Evolutionary conservation across 2,797 vertebrate species (phyloP).

Genomic region (Poeciliopsis infans): DNA sequence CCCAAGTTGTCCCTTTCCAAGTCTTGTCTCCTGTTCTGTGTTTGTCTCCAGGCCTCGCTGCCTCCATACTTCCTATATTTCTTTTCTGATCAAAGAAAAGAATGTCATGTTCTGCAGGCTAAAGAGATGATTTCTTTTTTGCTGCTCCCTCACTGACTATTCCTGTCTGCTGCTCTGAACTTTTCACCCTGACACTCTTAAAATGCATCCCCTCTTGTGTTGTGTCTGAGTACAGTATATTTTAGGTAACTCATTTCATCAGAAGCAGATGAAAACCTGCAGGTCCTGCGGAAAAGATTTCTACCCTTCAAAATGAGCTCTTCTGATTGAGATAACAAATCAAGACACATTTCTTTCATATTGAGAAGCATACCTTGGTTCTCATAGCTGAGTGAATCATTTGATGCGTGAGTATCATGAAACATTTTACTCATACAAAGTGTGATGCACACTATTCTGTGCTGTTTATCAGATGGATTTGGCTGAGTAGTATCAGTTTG

Average conservation of each 20-base stretch:
- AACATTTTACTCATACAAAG: slow-evolving; percentile 57
- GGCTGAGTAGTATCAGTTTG: slow-evolving; percentile 26
- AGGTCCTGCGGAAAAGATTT: slow-evolving; percentile 38
- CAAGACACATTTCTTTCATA: slow-evolving; percentile 12
- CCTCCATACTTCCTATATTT: slow-evolving; percentile 38
- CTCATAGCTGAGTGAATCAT: slow-evolving; percentile 18
- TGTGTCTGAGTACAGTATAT: slow-evolving; percentile 46
- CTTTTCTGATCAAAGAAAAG: slow-evolving; percentile 42
- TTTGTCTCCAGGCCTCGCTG: slow-evolving; percentile 15
- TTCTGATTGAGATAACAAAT: slow-evolving; percentile 42
- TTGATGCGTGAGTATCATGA: slow-evolving; percentile 21
- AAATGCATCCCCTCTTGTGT: slow-evolving; percentile 41
- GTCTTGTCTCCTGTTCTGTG: slow-evolving; percentile 13
- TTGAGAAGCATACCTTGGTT: slow-evolving; percentile 6
- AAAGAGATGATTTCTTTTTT: slow-evolving; percentile 18
- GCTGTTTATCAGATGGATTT: slow-evolving; percentile 44
- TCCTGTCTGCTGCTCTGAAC: slow-evolving; percentile 51
- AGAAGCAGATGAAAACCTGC: slow-evolving; percentile 56
- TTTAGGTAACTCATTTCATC: slow-evolving; percentile 51
- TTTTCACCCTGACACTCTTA: slow-evolving; percentile 68
- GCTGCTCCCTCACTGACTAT: slow-evolving; percentile 33
- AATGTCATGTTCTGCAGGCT: slow-evolving; percentile 21
- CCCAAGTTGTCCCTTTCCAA: slow-evolving; percentile 14
- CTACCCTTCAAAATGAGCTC: slow-evolving; percentile 27
- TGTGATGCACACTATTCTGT: slow-evolving; percentile 56